phyloP scores from a whole-genome alignment of 2,797 vertebrate genomes.

The Sebastes iracundus region DNA sequence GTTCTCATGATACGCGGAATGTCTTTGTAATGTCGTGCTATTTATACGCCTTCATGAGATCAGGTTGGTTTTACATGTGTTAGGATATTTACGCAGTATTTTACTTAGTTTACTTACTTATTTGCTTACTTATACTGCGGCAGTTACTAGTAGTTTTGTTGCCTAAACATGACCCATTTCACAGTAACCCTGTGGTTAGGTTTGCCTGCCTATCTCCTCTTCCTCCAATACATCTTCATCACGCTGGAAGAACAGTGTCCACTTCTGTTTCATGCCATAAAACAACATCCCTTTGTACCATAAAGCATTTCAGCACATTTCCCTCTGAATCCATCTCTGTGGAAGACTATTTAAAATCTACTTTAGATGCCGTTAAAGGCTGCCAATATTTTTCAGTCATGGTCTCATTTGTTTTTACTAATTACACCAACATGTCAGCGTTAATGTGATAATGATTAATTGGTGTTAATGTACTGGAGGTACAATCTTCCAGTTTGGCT shows the following conservation, averaged over 20 bases:
- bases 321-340: background rate
- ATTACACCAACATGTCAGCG: constrained; percentile 27
- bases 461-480: constrained; percentile 4
- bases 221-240: background rate
- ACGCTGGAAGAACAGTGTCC: background rate
- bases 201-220: background rate
- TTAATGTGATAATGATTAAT: constrained; percentile 43
- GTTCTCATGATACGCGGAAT: too few relatives aligned
- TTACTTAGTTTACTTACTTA: too few relatives aligned
- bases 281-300: background rate
- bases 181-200: background rate
- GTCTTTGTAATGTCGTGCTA: accelerated
- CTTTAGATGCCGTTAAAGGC: background rate
- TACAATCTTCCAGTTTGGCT: constrained; percentile 18
- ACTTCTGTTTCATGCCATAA: background rate
- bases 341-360: background rate
- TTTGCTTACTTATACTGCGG: too few relatives aligned
- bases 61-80: too few relatives aligned
- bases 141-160: too few relatives aligned
- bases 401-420: constrained; percentile 23
- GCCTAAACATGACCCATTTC: too few relatives aligned
- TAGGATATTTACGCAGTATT: too few relatives aligned
- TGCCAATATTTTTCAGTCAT: constrained; percentile 20
- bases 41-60: too few relatives aligned
- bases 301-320: background rate